Percentiles rank a stretch among this genome's conserved stretches.
phyloP scores from a whole-genome alignment of 2,888 invertebrate species.

The Oligia latruncula region DNA sequence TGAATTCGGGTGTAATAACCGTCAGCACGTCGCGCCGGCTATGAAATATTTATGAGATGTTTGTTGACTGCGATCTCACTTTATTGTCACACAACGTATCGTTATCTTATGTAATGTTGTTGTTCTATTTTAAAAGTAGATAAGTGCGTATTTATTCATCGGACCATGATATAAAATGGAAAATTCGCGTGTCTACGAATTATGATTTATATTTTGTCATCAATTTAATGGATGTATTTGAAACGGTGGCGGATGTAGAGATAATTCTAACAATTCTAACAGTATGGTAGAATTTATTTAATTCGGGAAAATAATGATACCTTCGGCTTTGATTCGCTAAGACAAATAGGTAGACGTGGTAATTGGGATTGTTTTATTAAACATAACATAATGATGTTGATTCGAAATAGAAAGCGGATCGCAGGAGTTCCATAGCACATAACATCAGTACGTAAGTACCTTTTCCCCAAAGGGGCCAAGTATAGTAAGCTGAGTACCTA shows the following conservation, averaged over 20 bases:
- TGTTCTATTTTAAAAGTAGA: constrained; percentile 53
- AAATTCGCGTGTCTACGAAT: constrained; percentile 38
- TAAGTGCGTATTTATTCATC: constrained; percentile 40
- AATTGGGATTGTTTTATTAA: not conserved
- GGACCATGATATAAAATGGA: constrained; percentile 40
- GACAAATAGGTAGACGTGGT: too few relatives aligned
- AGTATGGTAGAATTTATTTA: not conserved
- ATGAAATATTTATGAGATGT: constrained; percentile 82
- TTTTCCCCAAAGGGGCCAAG: not conserved
- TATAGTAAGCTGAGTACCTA: not conserved
- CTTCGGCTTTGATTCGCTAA: not conserved
- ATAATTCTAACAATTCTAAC: not conserved
- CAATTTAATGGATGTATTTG: constrained; percentile 12
- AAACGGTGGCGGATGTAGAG: constrained; percentile 15
- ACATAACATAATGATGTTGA: not conserved
- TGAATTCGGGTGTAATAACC: constrained; percentile 87
- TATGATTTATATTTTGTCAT: not conserved
- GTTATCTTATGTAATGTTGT: constrained; percentile 62
- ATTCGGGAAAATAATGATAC: not conserved
- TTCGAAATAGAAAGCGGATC: not conserved
- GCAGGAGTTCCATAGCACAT: not conserved
- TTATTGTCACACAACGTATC: constrained; percentile 67
- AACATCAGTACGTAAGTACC: not conserved
- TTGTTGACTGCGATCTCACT: constrained; percentile 74
- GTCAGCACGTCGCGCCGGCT: constrained; percentile 72